These are phyloP conservation scores for Triplophysa siluroides DNA, from an alignment of 2,113 vertebrate species.

Conservation along the genomic window DNA sequence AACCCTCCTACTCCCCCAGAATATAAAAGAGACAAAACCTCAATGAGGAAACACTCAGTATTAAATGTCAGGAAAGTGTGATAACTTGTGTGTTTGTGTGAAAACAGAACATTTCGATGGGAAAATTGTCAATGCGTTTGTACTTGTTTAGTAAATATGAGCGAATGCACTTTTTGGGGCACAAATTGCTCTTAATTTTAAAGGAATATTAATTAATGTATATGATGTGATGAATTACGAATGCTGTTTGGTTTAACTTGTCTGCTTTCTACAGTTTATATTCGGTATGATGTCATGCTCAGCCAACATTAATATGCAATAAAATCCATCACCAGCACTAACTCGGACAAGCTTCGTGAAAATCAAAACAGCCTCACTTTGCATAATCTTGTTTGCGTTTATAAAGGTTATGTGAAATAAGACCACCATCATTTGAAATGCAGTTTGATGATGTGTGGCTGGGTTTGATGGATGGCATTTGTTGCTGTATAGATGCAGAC, in stretches of 20 bases:
- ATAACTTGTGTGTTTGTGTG: neutral
- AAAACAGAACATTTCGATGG: neutral
- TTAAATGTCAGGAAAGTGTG: constrained; percentile 26
- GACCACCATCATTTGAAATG: neutral
- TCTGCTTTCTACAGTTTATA: constrained; percentile 2
- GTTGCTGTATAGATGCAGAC: constrained; percentile 8
- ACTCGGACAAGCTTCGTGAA: constrained; percentile 20
- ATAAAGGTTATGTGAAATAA: constrained; percentile 9
- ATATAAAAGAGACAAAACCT: neutral
- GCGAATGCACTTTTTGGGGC: constrained; percentile 48
- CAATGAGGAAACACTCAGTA: constrained; percentile 16
- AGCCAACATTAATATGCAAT: constrained; percentile 23
- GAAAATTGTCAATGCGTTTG: constrained; percentile 11
- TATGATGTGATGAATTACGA: constrained; percentile 1
- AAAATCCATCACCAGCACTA: constrained; percentile 30
- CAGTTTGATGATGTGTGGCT: neutral
- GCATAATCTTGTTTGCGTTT: constrained; percentile 6
- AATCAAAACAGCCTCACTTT: constrained; percentile 19
- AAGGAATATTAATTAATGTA: constrained; percentile 15
- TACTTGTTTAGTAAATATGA: constrained; percentile 6
- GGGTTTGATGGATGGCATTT: neutral
- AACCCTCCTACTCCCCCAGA: neutral
- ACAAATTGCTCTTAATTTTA: neutral
- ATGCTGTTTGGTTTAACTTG: constrained; percentile 2
- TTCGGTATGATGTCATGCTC: neutral